phyloP scores from a whole-genome alignment of 1,140 invertebrate genomes.

The Neelides sp. region DNA sequence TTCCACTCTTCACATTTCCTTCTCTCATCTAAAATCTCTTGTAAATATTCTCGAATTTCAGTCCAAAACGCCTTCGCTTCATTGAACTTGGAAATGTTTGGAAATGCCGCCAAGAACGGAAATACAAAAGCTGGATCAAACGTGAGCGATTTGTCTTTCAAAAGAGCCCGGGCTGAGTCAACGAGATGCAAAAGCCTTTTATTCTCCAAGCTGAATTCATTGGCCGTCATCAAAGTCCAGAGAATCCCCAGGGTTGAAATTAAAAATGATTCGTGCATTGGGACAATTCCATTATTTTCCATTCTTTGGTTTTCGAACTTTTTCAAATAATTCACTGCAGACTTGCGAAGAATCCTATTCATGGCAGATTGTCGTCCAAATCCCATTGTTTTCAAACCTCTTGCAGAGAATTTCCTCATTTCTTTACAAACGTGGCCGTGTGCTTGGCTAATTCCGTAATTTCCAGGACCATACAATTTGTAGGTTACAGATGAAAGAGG shows the following conservation, averaged over 20 bases:
- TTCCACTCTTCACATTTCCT: not conserved
- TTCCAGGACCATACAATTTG: conserved; percentile 5
- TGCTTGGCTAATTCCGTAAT: conserved; percentile 13
- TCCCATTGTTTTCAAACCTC: conserved; percentile 9
- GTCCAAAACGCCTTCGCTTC: conserved; percentile 10
- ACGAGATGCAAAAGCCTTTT: not conserved
- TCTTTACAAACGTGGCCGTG: conserved; percentile 15
- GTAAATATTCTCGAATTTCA: conserved; percentile 5
- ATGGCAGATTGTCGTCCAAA: conserved; percentile 7
- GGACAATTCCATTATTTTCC: not conserved
- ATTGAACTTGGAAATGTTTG: conserved; percentile 2
- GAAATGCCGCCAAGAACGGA: conserved; percentile 3
- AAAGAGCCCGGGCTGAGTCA: conserved; percentile 3
- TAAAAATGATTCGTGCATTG: conserved; percentile 10
- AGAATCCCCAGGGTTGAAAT: conserved; percentile 10
- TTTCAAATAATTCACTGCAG: conserved; percentile 3
- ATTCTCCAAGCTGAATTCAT: conserved; percentile 1
- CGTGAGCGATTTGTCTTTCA: conserved; percentile 8
- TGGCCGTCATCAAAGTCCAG: conserved; percentile 11
- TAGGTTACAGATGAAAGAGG: conserved; percentile 9
- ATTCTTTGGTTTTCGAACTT: conserved; percentile 7
- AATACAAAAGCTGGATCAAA: conserved; percentile 7
- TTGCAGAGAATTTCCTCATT: conserved; percentile 11
- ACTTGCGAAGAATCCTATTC: not conserved
- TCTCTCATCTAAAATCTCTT: conserved; percentile 3